A percentile compares a stretch with the other conserved stretches of the same genome.
Evolutionary conservation across 2,113 vertebrate genomes (phyloP).

Genomic region (Gopherus evgoodei): DNA sequence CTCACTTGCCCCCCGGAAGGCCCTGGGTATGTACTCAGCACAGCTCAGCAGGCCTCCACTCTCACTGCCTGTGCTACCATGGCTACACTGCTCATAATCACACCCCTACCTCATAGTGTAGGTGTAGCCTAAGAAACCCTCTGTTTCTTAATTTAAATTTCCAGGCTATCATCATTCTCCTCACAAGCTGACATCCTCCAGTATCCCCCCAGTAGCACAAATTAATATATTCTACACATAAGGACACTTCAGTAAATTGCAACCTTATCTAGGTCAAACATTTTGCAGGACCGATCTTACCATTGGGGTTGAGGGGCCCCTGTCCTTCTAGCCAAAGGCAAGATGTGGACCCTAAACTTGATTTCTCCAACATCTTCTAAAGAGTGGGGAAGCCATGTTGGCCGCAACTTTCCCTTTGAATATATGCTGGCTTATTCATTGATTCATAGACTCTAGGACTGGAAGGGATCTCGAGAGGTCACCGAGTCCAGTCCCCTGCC

Average conservation of each 20-base stretch:
- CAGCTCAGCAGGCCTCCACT: not conserved
- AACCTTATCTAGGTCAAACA: not conserved
- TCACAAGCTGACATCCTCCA: not conserved
- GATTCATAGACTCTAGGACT: no score
- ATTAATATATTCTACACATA: not conserved
- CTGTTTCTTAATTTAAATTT: conserved; percentile 44
- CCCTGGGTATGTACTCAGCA: not conserved
- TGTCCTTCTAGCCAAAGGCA: fast-evolving
- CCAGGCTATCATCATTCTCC: not conserved
- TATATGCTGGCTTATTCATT: fast-evolving
- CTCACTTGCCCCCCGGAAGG: no score
- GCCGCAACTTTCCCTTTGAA: not conserved
- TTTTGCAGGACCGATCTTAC: not conserved
- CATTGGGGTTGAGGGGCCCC: not conserved
- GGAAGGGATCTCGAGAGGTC: no score
- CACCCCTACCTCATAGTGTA: not conserved
- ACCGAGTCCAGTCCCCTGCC: no score
- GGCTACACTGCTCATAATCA: not conserved
- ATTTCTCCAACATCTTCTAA: not conserved
- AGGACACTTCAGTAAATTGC: not conserved
- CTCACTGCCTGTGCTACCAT: not conserved
- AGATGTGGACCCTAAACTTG: not conserved
- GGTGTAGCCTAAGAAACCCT: conserved; percentile 41
- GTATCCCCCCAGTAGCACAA: not conserved
- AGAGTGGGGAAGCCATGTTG: not conserved